Evolutionary conservation across 2,113 vertebrate genomes (phyloP).

Genomic region (Macquaria australasica): DNA sequence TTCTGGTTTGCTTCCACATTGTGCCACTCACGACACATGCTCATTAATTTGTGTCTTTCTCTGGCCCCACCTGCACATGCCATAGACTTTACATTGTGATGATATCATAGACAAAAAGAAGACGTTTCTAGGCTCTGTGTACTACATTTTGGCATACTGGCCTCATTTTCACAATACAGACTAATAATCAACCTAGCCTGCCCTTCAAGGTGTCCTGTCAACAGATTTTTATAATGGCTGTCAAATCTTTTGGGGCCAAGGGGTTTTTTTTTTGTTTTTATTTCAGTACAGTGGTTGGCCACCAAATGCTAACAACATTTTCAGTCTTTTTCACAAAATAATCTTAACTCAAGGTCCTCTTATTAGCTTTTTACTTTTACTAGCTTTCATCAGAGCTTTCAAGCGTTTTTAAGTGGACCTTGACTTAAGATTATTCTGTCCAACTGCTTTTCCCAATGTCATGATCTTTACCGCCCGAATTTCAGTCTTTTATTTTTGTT

Average conservation of each 20-base stretch:
- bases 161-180: background rate
- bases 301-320: background rate
- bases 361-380: background rate
- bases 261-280: background rate
- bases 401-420: background rate
- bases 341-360: background rate
- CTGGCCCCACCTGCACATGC: background rate
- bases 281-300: background rate
- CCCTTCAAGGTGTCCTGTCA: background rate
- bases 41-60: conserved; percentile 39
- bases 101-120: conserved; percentile 10
- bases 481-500: background rate
- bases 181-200: background rate
- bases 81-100: conserved; percentile 3
- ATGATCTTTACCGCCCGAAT: background rate
- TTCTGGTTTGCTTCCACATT: conserved; percentile 13
- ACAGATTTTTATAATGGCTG: background rate
- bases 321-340: background rate
- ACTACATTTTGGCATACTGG: background rate
- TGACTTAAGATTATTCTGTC: background rate
- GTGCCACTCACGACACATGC: conserved; percentile 19
- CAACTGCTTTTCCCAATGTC: background rate
- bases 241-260: background rate
- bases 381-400: background rate
- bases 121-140: background rate